Evolutionary conservation across 2,113 vertebrate species (phyloP).

Genomic region (Trichechus manatus): DNA sequence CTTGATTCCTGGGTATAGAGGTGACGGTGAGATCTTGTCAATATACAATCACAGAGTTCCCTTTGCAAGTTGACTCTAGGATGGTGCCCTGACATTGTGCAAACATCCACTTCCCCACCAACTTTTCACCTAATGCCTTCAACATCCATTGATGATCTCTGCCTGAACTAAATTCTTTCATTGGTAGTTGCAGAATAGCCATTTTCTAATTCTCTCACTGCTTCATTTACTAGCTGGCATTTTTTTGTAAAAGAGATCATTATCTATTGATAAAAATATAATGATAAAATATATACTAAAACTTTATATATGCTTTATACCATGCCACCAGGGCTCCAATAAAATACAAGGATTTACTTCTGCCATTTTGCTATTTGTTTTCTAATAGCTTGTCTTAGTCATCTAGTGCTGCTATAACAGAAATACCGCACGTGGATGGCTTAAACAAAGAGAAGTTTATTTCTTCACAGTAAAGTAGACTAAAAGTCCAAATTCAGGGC

Average conservation of each 20-base stretch:
- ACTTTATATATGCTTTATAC: too few species aligned
- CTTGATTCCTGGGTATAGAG: background rate
- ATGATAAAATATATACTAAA: too few species aligned
- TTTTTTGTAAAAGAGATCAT: background rate
- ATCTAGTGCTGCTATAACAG: too few species aligned
- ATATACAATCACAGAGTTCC: background rate
- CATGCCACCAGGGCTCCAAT: too few species aligned
- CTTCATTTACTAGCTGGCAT: background rate
- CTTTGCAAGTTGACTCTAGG: background rate
- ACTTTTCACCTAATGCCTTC: background rate
- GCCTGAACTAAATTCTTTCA: background rate
- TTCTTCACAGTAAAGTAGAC: too few species aligned
- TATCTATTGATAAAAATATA: too few species aligned
- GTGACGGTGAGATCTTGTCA: background rate
- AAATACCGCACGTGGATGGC: too few species aligned
- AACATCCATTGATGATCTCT: background rate
- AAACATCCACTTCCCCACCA: background rate
- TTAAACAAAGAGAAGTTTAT: too few species aligned
- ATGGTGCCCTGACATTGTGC: background rate
- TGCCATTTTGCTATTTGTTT: too few species aligned
- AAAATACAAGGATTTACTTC: too few species aligned
- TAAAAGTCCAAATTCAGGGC: too few species aligned
- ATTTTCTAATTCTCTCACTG: background rate
- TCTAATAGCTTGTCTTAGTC: too few species aligned
- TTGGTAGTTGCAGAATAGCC: background rate